Evolutionary conservation across 2,888 invertebrate genomes (phyloP).

Genomic region (Aleiodes testaceus): DNA sequence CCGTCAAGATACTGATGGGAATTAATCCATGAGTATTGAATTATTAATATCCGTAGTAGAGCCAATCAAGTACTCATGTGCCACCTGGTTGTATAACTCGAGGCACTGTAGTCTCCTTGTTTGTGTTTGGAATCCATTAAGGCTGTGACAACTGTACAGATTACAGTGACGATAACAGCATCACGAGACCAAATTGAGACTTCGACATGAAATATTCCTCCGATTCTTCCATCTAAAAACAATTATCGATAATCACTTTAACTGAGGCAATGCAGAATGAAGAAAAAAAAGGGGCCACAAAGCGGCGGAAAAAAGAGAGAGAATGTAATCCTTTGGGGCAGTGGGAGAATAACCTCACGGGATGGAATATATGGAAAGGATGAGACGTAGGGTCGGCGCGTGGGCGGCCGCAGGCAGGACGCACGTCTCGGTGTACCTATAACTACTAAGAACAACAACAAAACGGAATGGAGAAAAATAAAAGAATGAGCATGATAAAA

Average conservation of each 20-base stretch:
- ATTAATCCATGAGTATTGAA: constrained; percentile 58
- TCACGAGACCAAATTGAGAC: neutral
- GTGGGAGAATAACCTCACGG: constrained; percentile 53
- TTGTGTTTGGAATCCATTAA: constrained; percentile 16
- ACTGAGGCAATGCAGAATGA: neutral
- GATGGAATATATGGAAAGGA: constrained; percentile 59
- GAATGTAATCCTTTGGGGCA: constrained; percentile 35
- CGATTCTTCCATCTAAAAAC: too few relatives aligned
- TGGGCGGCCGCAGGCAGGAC: constrained; percentile 73
- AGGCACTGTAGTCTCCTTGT: constrained; percentile 6
- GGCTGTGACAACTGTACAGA: constrained; percentile 11
- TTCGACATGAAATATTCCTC: too few relatives aligned
- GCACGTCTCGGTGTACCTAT: constrained; percentile 64
- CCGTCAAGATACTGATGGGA: constrained; percentile 51
- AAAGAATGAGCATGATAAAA: constrained; percentile 36
- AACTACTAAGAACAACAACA: constrained; percentile 37
- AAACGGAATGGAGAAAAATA: constrained; percentile 39
- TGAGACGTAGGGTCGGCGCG: constrained; percentile 71
- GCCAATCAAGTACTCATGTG: constrained; percentile 62
- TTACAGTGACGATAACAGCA: constrained; percentile 21
- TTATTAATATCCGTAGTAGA: constrained; percentile 67
- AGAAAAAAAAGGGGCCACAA: constrained; percentile 4
- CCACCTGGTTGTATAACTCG: constrained; percentile 48
- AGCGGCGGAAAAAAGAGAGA: constrained; percentile 19
- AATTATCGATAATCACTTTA: neutral